Conservation (phyloP, 2,888 invertebrate genomes). For the Agrochola litura region DNA sequence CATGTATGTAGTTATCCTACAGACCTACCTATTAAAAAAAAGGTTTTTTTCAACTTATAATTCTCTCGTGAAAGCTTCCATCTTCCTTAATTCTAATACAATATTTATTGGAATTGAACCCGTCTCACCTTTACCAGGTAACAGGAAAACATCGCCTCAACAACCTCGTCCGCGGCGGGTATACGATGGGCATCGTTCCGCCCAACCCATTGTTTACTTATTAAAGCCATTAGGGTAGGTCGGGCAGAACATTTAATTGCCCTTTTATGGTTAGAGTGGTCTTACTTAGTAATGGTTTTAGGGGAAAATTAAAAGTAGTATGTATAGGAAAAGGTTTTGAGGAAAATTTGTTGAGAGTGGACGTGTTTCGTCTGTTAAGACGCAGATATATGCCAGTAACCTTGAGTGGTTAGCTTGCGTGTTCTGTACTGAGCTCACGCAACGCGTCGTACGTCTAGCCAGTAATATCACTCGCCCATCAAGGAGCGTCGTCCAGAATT, state of each 20-base stretch:
- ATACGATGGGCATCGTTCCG: slow-evolving; percentile 25
- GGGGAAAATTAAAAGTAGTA: slow-evolving; percentile 22
- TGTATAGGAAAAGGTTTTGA: slow-evolving; percentile 16
- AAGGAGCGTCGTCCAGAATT: too few relatives aligned
- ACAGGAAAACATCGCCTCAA: slow-evolving; percentile 32
- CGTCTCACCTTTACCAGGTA: slow-evolving; percentile 16
- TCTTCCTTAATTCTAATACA: slow-evolving; percentile 16
- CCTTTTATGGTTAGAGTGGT: slow-evolving; percentile 39
- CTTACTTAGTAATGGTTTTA: slow-evolving; percentile 26
- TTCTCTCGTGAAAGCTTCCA: neutral
- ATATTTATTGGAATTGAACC: slow-evolving; percentile 28
- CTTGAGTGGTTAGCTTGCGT: too few relatives aligned
- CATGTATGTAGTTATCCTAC: too few relatives aligned
- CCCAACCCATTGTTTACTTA: slow-evolving; percentile 71
- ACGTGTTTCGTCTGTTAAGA: neutral
- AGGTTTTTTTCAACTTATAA: too few relatives aligned
- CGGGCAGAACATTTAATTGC: slow-evolving; percentile 59
- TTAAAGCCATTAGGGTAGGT: slow-evolving; percentile 66
- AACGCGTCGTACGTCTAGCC: too few relatives aligned
- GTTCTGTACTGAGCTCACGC: too few relatives aligned
- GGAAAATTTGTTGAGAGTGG: neutral
- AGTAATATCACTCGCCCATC: too few relatives aligned
- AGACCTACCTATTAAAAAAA: too few relatives aligned
- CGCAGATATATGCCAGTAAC: too few relatives aligned
- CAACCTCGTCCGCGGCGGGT: slow-evolving; percentile 10